These are phyloP conservation scores for Drosophila birchii DNA, from an alignment of 2,888 invertebrate genomes.

Conservation along the genomic window DNA sequence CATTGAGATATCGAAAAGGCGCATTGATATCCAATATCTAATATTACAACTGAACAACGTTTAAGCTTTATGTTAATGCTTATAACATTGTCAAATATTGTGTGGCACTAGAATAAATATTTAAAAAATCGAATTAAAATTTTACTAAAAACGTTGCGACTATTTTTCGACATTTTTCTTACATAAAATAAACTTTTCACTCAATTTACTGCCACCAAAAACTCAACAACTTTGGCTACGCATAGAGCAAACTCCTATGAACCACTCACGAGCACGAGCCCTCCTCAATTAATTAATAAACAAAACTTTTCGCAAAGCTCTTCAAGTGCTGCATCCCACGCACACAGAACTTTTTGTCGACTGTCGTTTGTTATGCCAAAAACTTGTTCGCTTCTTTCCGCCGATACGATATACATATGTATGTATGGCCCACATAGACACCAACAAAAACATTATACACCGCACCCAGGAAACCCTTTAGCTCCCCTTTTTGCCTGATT, in stretches of 20 bases:
- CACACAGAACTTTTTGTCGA: conserved; percentile 56
- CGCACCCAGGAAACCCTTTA: conserved; percentile 15
- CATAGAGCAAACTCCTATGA: conserved; percentile 4
- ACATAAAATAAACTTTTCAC: background rate
- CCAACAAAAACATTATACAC: background rate
- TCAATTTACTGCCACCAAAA: background rate
- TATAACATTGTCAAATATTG: background rate
- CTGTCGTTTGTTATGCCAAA: conserved; percentile 64
- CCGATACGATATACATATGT: conserved; percentile 6
- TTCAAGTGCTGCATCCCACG: conserved; percentile 32
- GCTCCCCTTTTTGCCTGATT: conserved; percentile 4
- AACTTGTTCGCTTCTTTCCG: conserved; percentile 45
- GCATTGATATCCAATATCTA: too few species aligned
- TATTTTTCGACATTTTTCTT: background rate
- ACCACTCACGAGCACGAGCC: conserved; percentile 40
- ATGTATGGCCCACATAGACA: background rate
- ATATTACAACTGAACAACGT: too few species aligned
- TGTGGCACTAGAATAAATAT: background rate
- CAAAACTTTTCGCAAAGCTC: conserved; percentile 64
- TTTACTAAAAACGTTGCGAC: background rate
- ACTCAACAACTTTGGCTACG: conserved; percentile 1
- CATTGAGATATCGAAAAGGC: too few species aligned
- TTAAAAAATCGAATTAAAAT: background rate
- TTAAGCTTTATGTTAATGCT: background rate
- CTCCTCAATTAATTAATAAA: conserved; percentile 77